phyloP scores from a whole-genome alignment of 2,113 vertebrate genomes.

The human region GRCh38 chr3:51247001-51247500 shows the following conservation, averaged over 20 bases:
- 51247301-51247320: background rate
- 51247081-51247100: background rate
- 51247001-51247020: background rate
- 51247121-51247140: background rate
- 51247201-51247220: background rate
- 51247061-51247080: background rate
- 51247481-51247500: background rate
- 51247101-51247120: background rate
- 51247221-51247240: background rate
- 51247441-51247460: background rate
- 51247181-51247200: background rate
- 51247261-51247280: background rate
- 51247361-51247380: background rate
- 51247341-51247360: background rate
- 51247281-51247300: background rate
- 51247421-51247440: background rate
- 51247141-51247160: slow-evolving; percentile 9
- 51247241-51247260: background rate
- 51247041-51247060: background rate
- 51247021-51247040: background rate
- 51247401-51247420: background rate
- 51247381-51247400: background rate
- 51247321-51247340: background rate
- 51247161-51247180: background rate
- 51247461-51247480: background rate